Percentiles rank a stretch among this genome's conserved stretches.
phyloP scores from a whole-genome alignment of 2,113 vertebrate species.

The Pavo muticus region DNA sequence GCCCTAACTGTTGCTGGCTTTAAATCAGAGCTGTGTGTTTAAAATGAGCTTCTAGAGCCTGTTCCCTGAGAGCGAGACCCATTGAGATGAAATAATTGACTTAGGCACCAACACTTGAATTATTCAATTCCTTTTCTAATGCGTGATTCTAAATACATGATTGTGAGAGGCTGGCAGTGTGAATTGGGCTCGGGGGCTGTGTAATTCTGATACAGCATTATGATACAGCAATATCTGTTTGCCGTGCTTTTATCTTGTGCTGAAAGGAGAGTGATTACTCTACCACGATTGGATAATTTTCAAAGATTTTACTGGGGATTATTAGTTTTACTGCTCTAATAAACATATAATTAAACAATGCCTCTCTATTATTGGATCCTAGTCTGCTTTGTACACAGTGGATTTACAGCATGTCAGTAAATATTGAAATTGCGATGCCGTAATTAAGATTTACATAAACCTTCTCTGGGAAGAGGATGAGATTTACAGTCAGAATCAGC shows the following conservation, averaged over 20 bases:
- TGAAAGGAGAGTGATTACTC: slow-evolving; percentile 55
- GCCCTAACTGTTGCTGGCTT: neutral
- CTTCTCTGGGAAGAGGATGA: neutral
- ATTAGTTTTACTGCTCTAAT: slow-evolving; percentile 72
- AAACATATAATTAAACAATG: slow-evolving; percentile 67
- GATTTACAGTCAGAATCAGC: neutral
- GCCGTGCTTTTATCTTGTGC: neutral
- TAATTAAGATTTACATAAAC: slow-evolving; percentile 71
- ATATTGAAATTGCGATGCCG: slow-evolving; percentile 37
- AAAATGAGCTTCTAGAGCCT: neutral
- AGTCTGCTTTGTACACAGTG: slow-evolving; percentile 51
- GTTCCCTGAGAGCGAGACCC: neutral
- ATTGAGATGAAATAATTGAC: neutral
- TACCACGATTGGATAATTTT: slow-evolving; percentile 48
- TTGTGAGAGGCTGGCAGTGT: neutral
- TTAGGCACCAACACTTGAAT: neutral
- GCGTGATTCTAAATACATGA: neutral
- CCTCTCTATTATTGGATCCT: slow-evolving; percentile 47
- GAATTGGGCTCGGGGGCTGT: neutral
- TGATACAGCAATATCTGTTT: neutral
- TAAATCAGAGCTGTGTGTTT: neutral
- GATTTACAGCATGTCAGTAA: slow-evolving; percentile 64
- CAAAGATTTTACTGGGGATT: slow-evolving; percentile 67
- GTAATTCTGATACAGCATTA: neutral
- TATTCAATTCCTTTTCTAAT: neutral